A percentile compares a stretch with the other conserved stretches of the same genome.
Conservation (phyloP, 2,113 vertebrate genomes). For the Sigmodon hispidus region DNA sequence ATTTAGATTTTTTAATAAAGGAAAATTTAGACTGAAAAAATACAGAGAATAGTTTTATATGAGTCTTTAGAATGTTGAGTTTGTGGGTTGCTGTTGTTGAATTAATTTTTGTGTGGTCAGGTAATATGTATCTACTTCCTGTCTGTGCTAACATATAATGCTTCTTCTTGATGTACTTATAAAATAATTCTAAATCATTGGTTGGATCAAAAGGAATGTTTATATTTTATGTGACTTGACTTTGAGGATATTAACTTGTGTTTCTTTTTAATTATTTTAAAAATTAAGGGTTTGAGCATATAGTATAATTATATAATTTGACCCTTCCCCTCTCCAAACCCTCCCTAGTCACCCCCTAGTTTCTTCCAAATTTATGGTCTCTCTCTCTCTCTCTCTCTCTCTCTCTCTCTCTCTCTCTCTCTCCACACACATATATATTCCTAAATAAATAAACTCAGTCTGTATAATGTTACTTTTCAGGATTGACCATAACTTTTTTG, state of each 20-base stretch:
- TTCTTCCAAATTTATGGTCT: background rate
- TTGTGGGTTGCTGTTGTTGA: background rate
- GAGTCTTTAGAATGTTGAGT: background rate
- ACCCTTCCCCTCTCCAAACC: background rate
- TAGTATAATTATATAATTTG: background rate
- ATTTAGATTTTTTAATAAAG: background rate
- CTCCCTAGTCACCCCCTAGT: background rate
- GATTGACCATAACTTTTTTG: background rate
- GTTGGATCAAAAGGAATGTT: background rate
- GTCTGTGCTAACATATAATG: background rate
- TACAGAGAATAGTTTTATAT: background rate
- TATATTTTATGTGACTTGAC: background rate
- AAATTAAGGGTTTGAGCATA: background rate
- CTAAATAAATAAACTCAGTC: background rate
- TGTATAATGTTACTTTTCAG: background rate
- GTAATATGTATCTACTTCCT: background rate
- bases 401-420: no score
- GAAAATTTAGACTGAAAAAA: background rate
- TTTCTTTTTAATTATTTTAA: background rate
- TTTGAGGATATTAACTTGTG: background rate
- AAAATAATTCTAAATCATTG: background rate
- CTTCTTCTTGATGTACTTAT: slow-evolving; percentile 25
- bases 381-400: no score
- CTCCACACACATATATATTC: background rate
- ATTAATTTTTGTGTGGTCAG: background rate